A percentile compares a stretch with the other conserved stretches of the same genome.
These are phyloP conservation scores for Aleadryas rufinucha DNA, from an alignment of 2,113 vertebrate genomes.

Conservation along the genomic window DNA sequence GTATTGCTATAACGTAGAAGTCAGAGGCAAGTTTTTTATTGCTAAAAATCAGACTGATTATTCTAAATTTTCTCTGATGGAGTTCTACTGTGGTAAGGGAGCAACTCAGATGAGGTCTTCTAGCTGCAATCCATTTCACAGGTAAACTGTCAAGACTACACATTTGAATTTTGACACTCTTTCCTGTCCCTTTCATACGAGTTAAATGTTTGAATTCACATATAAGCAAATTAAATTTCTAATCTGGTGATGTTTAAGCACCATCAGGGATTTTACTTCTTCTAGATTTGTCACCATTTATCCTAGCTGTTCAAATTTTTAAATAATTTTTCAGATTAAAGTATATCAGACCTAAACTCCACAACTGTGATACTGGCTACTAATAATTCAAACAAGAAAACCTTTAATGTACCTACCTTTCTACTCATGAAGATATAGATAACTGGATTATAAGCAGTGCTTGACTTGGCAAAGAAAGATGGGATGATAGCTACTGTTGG, in stretches of 20 bases:
- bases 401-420: constrained; percentile 77
- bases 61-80: neutral
- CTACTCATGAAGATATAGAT: constrained; percentile 91
- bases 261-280: neutral
- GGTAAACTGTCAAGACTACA: neutral
- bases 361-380: neutral
- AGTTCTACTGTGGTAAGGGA: neutral
- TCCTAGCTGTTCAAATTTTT: neutral
- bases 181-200: neutral
- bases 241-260: neutral
- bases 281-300: neutral
- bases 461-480: constrained; percentile 90
- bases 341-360: neutral
- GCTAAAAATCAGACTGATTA: neutral
- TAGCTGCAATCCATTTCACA: neutral
- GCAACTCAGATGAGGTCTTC: neutral
- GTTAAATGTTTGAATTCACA: neutral
- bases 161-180: neutral
- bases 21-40: neutral
- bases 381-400: neutral
- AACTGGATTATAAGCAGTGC: constrained; percentile 86
- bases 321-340: neutral
- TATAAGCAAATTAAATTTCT: neutral
- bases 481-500: constrained; percentile 85
- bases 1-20: neutral